Percentiles rank a stretch among this genome's conserved stretches.
Conservation (phyloP, 2,797 vertebrate genomes). For the Clangula hyemalis region DNA sequence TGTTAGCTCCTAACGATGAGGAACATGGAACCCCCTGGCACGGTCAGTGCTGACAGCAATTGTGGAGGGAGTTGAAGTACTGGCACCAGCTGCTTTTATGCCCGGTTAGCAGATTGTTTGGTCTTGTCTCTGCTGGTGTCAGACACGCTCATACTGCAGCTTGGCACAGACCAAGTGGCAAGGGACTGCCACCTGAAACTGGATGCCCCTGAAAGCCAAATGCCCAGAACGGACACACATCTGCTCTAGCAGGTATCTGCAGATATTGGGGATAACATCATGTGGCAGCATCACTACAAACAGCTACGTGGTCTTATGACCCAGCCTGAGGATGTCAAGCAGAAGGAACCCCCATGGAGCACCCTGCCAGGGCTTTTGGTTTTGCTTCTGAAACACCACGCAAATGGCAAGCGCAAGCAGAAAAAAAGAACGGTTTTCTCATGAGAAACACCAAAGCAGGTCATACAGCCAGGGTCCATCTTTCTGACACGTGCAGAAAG, state of each 20-base stretch:
- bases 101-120: not conserved
- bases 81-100: not conserved
- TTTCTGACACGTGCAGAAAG: not conserved
- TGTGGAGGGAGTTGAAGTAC: not conserved
- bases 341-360: not conserved
- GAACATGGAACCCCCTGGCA: not conserved
- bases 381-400: not conserved
- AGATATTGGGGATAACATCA: not conserved
- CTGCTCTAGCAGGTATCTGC: not conserved
- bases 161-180: not conserved
- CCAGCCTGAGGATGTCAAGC: not conserved
- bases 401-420: not conserved
- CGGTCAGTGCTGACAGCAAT: not conserved
- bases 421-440: not conserved
- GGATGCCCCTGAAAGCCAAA: not conserved
- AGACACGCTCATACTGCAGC: not conserved
- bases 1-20: not conserved
- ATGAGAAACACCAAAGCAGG: not conserved
- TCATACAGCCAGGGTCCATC: not conserved
- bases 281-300: not conserved
- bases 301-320: not conserved
- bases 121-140: not conserved
- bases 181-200: not conserved
- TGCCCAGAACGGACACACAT: not conserved
- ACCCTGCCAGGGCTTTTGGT: not conserved